Conservation (phyloP, 2,797 vertebrate genomes). For the Hephaestus fuliginosus region DNA sequence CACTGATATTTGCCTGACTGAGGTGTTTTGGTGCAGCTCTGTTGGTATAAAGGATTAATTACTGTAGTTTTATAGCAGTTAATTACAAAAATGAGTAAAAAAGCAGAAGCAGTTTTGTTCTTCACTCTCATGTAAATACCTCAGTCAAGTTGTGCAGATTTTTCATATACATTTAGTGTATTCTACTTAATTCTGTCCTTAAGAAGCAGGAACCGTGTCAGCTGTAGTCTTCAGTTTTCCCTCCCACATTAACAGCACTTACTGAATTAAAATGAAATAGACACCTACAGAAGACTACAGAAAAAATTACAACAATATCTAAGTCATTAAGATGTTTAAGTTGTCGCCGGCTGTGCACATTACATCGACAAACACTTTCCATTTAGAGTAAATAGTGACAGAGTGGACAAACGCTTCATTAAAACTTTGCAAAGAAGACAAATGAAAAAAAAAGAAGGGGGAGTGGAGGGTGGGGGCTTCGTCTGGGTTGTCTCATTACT, state of each 20-base stretch:
- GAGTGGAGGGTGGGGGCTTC: not conserved
- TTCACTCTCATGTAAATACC: not conserved
- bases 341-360: not conserved
- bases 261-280: constrained; percentile 12
- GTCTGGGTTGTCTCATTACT: constrained; percentile 29
- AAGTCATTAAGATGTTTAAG: constrained; percentile 38
- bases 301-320: not conserved
- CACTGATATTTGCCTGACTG: not conserved
- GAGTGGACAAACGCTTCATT: constrained; percentile 50
- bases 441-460: constrained; percentile 31
- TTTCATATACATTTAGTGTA: not conserved
- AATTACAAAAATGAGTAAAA: not conserved
- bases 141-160: not conserved
- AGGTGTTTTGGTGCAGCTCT: not conserved
- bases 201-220: not conserved
- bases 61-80: not conserved
- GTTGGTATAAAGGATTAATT: not conserved
- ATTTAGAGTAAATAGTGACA: constrained; percentile 38
- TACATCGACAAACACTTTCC: constrained; percentile 34
- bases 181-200: not conserved
- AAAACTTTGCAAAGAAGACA: constrained; percentile 43
- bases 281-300: not conserved
- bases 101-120: not conserved
- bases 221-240: not conserved
- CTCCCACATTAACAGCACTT: constrained; percentile 10